phyloP scores from a whole-genome alignment of 2,888 invertebrate species.

The Heliconius hortense region DNA sequence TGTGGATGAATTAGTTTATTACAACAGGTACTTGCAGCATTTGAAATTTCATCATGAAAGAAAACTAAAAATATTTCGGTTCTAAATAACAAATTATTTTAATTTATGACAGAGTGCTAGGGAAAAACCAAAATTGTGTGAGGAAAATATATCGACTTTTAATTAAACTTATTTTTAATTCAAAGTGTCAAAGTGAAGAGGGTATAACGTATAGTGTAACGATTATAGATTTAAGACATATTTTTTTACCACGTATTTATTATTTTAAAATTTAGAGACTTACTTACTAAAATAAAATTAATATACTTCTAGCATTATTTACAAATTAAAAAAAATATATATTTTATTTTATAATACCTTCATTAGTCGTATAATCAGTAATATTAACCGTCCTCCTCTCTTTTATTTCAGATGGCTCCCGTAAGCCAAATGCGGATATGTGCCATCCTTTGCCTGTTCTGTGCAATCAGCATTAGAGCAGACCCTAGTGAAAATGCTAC shows the following conservation, averaged over 20 bases:
- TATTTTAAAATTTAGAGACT: no score
- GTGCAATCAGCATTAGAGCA: slow-evolving; percentile 51
- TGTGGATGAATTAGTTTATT: neutral
- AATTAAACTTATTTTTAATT: no score
- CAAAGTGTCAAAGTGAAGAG: no score
- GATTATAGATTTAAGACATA: no score
- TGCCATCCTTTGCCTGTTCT: slow-evolving; percentile 66
- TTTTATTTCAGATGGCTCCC: slow-evolving; percentile 76
- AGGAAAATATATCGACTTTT: no score
- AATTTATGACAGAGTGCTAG: neutral
- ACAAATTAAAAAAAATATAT: neutral
- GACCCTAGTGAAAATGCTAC: slow-evolving; percentile 64
- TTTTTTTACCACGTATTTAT: no score
- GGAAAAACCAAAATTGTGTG: no score
- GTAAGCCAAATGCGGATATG: slow-evolving; percentile 65
- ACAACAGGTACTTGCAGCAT: neutral
- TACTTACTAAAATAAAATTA: no score
- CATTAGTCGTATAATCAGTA: neutral
- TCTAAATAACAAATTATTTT: neutral
- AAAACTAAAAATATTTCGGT: neutral
- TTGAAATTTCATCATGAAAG: no score
- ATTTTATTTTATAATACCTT: neutral
- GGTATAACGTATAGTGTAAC: no score
- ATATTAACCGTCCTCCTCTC: slow-evolving; percentile 23
- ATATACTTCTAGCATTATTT: neutral